These are phyloP conservation scores for Antennarius striatus DNA, from an alignment of 2,113 vertebrate species.

Conservation along the genomic window DNA sequence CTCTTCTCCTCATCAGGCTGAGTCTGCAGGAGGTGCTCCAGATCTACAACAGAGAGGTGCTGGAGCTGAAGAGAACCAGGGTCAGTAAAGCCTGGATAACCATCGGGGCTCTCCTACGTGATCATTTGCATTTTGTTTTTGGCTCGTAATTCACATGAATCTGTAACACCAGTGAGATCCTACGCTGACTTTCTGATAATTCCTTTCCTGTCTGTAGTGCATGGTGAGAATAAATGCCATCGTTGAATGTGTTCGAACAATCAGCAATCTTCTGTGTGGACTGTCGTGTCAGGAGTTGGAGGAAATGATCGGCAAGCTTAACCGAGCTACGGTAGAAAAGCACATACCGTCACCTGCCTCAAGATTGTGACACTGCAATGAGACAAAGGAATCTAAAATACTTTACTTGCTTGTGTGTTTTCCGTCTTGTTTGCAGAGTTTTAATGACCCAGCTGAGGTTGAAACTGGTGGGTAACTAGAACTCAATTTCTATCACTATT, in stretches of 20 bases:
- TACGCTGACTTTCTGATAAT: background rate
- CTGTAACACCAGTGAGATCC: background rate
- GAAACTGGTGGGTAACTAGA: conserved; percentile 65
- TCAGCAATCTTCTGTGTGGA: conserved; percentile 72
- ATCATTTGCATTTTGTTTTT: background rate
- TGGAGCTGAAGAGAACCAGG: conserved; percentile 53
- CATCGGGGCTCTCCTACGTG: background rate
- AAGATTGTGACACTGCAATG: background rate
- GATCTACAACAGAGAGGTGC: conserved; percentile 57
- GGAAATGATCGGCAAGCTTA: conserved; percentile 64
- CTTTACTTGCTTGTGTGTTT: conserved; percentile 2
- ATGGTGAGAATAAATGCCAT: conserved; percentile 35
- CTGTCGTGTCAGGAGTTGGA: conserved; percentile 68
- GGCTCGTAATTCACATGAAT: background rate
- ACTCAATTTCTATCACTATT: background rate
- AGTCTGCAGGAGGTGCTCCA: conserved; percentile 60
- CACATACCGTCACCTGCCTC: background rate
- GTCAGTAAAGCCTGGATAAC: conserved; percentile 49
- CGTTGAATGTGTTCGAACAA: conserved; percentile 44
- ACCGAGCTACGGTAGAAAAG: conserved; percentile 64
- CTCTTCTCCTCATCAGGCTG: conserved; percentile 43
- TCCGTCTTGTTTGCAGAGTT: conserved; percentile 49
- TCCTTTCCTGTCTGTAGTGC: conserved; percentile 45
- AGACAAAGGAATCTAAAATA: background rate
- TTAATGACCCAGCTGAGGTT: conserved; percentile 50